Percentiles rank a stretch among this genome's conserved stretches.
Evolutionary conservation across 2,113 vertebrate species (phyloP).

Genomic region (Muscicapa adusta): DNA sequence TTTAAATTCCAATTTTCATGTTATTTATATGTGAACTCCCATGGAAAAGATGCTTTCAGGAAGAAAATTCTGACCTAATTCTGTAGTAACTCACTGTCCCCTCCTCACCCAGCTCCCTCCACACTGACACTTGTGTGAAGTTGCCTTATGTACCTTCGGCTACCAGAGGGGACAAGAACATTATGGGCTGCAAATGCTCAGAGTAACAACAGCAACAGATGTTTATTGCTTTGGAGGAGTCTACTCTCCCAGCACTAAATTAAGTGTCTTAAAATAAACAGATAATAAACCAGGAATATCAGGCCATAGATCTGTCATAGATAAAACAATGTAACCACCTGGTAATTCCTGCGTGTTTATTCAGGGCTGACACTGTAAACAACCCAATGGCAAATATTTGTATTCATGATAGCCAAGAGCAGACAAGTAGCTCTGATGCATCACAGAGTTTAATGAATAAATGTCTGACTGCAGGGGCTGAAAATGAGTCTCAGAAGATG

Average conservation of each 20-base stretch:
- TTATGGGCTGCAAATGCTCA: background rate
- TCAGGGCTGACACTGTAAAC: background rate
- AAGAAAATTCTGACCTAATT: background rate
- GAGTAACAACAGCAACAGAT: background rate
- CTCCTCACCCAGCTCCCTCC: background rate
- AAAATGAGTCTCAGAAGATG: background rate
- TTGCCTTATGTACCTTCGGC: background rate
- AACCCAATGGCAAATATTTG: background rate
- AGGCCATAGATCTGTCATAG: background rate
- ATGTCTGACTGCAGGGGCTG: background rate
- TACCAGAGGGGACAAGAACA: background rate
- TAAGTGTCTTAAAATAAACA: background rate
- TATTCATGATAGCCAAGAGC: background rate
- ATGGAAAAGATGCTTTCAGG: background rate
- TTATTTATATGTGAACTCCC: background rate
- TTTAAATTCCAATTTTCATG: background rate
- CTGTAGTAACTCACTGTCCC: rapidly evolving
- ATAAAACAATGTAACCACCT: background rate
- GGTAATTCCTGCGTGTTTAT: background rate
- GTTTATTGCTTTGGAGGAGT: background rate
- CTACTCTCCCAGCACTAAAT: background rate
- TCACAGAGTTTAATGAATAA: background rate
- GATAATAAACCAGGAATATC: background rate
- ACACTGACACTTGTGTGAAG: background rate
- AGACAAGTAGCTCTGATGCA: background rate